phyloP scores from a whole-genome alignment of 2,113 vertebrate genomes.

The Onychorhynchus coronatus region DNA sequence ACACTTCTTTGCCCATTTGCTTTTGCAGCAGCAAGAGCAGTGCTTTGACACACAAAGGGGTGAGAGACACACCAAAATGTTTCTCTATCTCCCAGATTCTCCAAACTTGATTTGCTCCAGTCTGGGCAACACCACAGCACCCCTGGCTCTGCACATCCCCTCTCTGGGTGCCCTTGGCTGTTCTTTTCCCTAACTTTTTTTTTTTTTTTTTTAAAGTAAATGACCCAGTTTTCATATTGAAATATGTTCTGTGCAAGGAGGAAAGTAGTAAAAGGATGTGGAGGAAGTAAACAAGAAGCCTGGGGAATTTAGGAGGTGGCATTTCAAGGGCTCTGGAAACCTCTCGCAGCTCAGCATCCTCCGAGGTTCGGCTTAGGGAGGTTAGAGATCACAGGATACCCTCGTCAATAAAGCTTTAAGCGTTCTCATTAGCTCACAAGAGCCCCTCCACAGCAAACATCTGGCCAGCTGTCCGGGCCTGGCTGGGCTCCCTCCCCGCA shows the following conservation, averaged over 20 bases:
- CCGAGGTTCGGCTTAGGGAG: constrained; percentile 28
- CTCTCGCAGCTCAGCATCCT: neutral
- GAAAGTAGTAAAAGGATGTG: neutral
- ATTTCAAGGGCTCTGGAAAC: constrained; percentile 19
- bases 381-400: constrained; percentile 52
- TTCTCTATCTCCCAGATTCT: neutral
- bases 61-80: neutral
- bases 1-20: neutral
- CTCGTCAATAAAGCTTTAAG: constrained; percentile 60
- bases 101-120: neutral
- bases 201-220: neutral
- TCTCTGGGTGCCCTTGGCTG: neutral
- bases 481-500: neutral
- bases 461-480: constrained; percentile 42
- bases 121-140: neutral
- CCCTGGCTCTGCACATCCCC: neutral
- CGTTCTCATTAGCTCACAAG: constrained; percentile 53
- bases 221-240: neutral
- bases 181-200: neutral
- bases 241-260: neutral
- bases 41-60: neutral
- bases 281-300: neutral
- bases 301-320: neutral
- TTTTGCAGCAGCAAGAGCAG: neutral
- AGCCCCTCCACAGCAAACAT: constrained; percentile 15